These are phyloP conservation scores for Ellobius talpinus DNA, from an alignment of 2,113 vertebrate species.

Conservation along the genomic window DNA sequence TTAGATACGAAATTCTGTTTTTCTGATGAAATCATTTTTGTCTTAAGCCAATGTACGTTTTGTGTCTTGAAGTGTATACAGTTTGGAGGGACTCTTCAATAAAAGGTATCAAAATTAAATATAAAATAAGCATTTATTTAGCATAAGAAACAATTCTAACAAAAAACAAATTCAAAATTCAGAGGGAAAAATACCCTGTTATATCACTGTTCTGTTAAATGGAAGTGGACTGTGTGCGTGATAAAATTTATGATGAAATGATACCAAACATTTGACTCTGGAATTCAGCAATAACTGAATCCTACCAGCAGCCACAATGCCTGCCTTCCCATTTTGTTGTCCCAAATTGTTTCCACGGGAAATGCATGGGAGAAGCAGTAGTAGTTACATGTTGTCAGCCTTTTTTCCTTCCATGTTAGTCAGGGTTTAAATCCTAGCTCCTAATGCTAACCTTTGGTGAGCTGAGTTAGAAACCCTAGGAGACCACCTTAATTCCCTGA, in stretches of 20 bases:
- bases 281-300: background rate
- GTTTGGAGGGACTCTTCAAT: background rate
- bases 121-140: background rate
- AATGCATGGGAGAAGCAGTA: background rate
- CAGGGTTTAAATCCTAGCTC: background rate
- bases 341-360: background rate
- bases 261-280: background rate
- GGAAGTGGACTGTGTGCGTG: background rate
- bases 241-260: conserved; percentile 6
- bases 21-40: background rate
- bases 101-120: conserved; percentile 1
- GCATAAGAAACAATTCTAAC: background rate
- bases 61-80: background rate
- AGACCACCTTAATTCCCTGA: background rate
- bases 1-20: conserved; percentile 25
- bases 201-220: conserved; percentile 22
- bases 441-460: background rate
- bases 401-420: background rate
- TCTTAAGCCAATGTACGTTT: background rate
- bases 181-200: background rate
- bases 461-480: background rate
- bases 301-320: background rate
- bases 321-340: background rate
- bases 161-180: conserved; percentile 26
- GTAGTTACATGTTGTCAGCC: background rate